Evolutionary conservation across 2,113 vertebrate genomes (phyloP).

Genomic region (Sphaerodactylus townsendi): DNA sequence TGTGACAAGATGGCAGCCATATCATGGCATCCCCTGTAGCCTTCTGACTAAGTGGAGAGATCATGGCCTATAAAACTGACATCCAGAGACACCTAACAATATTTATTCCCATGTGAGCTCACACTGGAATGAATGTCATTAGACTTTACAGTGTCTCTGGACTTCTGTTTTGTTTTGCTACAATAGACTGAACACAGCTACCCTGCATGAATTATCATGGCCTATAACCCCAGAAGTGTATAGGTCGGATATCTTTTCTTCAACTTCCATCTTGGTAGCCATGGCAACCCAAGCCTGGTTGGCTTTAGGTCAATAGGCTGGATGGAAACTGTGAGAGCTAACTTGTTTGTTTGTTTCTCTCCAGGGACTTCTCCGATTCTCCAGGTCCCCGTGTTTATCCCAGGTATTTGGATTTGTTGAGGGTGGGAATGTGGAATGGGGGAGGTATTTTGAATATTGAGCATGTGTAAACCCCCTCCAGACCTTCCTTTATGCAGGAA

Average conservation of each 20-base stretch:
- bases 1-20: not conserved
- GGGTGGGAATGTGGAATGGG: not conserved
- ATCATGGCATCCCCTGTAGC: no score
- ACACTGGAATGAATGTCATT: no score
- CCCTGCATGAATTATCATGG: no score
- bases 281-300: not conserved
- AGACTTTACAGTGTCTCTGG: no score
- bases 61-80: not conserved
- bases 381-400: constrained; percentile 78
- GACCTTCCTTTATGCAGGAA: no score
- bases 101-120: no score
- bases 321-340: fast-evolving
- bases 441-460: not conserved
- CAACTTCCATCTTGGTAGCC: not conserved
- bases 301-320: fast-evolving
- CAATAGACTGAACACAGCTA: no score
- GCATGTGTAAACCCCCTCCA: no score
- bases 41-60: not conserved
- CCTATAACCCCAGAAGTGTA: not conserved
- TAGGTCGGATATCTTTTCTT: not conserved
- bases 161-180: no score
- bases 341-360: not conserved
- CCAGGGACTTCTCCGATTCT: constrained; percentile 82
- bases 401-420: constrained; percentile 74
- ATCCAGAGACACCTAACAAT: no score